Evolutionary conservation across 2,888 invertebrate species (phyloP).

Genomic region (Drosophila neotestacea): DNA sequence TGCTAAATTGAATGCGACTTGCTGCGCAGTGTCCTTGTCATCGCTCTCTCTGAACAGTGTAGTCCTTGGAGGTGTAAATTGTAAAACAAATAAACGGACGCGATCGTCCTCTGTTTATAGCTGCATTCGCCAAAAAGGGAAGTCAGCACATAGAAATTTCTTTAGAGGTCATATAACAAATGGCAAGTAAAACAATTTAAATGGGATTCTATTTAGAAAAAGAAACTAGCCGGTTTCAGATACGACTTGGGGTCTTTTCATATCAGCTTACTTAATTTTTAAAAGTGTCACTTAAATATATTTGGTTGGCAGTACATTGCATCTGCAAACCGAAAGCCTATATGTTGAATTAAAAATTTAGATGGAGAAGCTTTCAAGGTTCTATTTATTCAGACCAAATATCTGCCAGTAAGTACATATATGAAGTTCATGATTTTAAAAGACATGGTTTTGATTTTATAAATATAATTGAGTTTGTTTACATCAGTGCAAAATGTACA

Average conservation of each 20-base stretch:
- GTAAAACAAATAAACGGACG: slow-evolving; percentile 64
- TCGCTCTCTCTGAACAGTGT: slow-evolving; percentile 16
- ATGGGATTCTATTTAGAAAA: not conserved
- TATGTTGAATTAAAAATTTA: no score
- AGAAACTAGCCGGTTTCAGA: no score
- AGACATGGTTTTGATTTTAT: not conserved
- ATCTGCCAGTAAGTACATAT: not conserved
- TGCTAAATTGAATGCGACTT: slow-evolving; percentile 75
- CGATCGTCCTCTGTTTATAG: slow-evolving; percentile 22
- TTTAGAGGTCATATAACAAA: slow-evolving; percentile 16
- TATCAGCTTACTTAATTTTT: no score
- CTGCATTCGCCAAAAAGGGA: not conserved
- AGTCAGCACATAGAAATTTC: not conserved
- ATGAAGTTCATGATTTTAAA: not conserved
- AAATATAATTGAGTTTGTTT: not conserved
- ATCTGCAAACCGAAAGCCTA: no score
- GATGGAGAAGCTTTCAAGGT: no score
- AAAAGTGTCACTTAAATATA: no score
- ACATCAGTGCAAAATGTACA: not conserved
- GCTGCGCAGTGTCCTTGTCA: slow-evolving; percentile 63
- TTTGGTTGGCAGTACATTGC: no score
- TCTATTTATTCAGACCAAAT: no score
- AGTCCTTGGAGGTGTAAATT: slow-evolving; percentile 72
- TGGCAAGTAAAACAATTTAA: slow-evolving; percentile 5
- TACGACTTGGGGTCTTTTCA: no score